A percentile compares a stretch with the other conserved stretches of the same genome.
These are phyloP conservation scores for Chaetoderma sp. DNA, from an alignment of 2,888 invertebrate species.

Conservation along the genomic window DNA sequence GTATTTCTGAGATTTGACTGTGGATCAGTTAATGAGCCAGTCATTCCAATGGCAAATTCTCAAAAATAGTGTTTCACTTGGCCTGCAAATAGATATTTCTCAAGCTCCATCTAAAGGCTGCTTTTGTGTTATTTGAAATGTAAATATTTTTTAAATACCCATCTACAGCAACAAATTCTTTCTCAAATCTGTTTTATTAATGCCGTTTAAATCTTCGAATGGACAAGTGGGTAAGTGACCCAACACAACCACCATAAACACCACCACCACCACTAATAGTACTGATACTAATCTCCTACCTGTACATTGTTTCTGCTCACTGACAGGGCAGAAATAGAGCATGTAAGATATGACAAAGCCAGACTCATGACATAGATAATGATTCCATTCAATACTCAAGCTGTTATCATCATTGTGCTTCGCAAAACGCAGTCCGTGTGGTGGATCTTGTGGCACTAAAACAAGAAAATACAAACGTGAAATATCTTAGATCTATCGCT, in stretches of 20 bases:
- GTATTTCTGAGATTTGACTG: no score
- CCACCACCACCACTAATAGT: not conserved
- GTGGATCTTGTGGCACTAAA: slow-evolving; percentile 42
- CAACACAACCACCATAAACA: not conserved
- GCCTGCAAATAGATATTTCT: no score
- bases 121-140: no score
- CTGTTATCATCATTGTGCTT: slow-evolving; percentile 33
- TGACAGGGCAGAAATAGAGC: slow-evolving; percentile 39
- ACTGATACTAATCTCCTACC: slow-evolving; percentile 27
- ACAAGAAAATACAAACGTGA: slow-evolving; percentile 1
- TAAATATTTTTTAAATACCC: no score
- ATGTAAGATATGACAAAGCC: slow-evolving; percentile 39
- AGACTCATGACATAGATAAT: slow-evolving; percentile 40
- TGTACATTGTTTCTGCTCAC: slow-evolving; percentile 39
- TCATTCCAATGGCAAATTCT: no score
- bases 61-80: no score
- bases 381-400: slow-evolving; percentile 45
- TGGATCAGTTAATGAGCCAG: no score
- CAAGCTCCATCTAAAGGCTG: no score
- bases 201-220: not conserved
- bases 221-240: not conserved
- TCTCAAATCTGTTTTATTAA: no score
- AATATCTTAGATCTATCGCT: no score
- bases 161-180: no score
- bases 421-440: slow-evolving; percentile 36